A percentile compares a stretch with the other conserved stretches of the same genome.
Conservation (phyloP, 2,113 vertebrate genomes). For the Sinocyclocheilus grahami region DNA sequence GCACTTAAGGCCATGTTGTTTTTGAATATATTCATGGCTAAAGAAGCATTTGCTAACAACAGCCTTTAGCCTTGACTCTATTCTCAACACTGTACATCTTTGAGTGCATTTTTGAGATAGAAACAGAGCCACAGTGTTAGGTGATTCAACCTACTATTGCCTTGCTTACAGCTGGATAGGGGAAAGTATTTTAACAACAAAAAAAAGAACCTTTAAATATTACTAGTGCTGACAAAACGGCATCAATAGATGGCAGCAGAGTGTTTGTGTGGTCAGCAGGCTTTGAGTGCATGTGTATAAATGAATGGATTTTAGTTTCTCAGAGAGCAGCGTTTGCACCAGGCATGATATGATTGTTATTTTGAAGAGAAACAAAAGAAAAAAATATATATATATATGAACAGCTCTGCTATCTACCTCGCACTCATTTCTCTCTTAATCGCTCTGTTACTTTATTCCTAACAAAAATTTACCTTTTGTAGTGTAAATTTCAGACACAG, state of each 20-base stretch:
- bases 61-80: background rate
- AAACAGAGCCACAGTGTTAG: background rate
- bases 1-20: background rate
- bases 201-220: background rate
- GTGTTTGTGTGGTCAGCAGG: background rate
- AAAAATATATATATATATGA: background rate
- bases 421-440: background rate
- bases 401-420: background rate
- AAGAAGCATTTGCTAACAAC: background rate
- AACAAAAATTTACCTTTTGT: background rate
- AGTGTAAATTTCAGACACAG: background rate
- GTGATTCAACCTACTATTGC: background rate
- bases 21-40: background rate
- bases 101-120: background rate
- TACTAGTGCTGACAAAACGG: background rate
- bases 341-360: slow-evolving; percentile 32
- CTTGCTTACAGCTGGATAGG: background rate
- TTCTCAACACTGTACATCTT: background rate
- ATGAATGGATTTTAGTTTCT: background rate
- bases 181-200: background rate
- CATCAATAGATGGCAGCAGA: slow-evolving; percentile 71
- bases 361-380: background rate
- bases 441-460: background rate
- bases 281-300: background rate
- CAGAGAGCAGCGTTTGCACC: slow-evolving; percentile 11